Percentiles rank a stretch among this genome's conserved stretches.
Conservation (phyloP, 1,140 invertebrate genomes). For the Bilobella aurantiaca region DNA sequence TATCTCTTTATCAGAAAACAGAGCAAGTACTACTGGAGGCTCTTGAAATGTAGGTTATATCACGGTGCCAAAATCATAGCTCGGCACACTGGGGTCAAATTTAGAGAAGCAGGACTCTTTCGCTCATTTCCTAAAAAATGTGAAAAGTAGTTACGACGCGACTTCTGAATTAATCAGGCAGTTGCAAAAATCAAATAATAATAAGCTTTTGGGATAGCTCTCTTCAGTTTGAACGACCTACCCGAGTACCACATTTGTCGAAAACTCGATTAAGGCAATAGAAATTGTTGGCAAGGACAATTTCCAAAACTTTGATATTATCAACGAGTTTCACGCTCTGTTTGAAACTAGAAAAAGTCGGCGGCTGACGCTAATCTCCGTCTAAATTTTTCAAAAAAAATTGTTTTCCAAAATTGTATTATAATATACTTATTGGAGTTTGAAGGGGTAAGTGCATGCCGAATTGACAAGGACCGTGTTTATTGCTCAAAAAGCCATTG, state of each 20-base stretch:
- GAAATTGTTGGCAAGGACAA: background rate
- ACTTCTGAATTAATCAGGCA: background rate
- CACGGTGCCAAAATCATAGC: background rate
- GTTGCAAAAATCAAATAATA: background rate
- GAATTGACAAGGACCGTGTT: too few species aligned
- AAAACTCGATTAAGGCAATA: background rate
- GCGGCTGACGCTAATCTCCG: background rate
- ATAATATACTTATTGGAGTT: too few species aligned
- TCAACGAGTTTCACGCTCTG: background rate
- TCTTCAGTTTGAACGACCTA: background rate
- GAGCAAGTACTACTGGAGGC: background rate
- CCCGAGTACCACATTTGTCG: background rate
- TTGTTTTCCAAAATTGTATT: too few species aligned
- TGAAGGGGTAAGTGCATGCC: too few species aligned
- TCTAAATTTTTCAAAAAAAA: too few species aligned
- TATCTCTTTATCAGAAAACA: background rate
- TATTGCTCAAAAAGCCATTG: too few species aligned
- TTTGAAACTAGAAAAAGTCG: background rate
- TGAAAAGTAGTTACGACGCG: background rate
- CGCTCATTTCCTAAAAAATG: background rate
- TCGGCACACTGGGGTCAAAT: background rate
- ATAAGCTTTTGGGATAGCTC: background rate
- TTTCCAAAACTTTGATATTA: background rate
- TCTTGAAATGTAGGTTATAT: background rate
- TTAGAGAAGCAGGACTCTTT: background rate